These are phyloP conservation scores for Artibeus lituratus DNA, from an alignment of 2,797 vertebrate species.

Conservation along the genomic window DNA sequence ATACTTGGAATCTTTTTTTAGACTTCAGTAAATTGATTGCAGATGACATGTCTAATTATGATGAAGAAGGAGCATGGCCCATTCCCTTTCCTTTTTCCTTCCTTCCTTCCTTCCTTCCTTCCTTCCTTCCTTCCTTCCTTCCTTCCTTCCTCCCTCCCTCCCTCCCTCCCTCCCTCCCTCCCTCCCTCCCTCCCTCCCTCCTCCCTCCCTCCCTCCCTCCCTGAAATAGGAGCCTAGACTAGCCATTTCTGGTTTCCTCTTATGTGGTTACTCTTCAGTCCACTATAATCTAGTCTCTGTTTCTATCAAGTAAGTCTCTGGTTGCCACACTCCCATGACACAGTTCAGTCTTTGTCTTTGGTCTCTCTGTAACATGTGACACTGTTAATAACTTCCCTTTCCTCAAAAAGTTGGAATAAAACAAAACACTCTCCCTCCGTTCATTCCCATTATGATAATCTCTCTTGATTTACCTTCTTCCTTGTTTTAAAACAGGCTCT, in stretches of 20 bases:
- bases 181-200: neutral
- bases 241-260: neutral
- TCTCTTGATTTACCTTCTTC: neutral
- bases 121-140: no score
- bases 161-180: no score
- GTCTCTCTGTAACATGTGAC: neutral
- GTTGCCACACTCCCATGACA: neutral
- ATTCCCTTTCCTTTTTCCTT: no score
- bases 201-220: neutral
- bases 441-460: neutral
- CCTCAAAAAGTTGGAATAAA: neutral
- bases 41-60: slow-evolving; percentile 99
- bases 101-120: no score
- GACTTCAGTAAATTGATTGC: slow-evolving; percentile 99
- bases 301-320: neutral
- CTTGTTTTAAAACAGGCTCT: neutral
- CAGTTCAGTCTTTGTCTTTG: neutral
- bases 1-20: slow-evolving; percentile 99
- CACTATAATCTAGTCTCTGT: neutral
- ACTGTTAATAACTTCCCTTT: neutral
- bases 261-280: neutral
- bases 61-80: slow-evolving; percentile 82
- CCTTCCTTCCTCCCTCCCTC: neutral
- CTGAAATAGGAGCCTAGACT: neutral
- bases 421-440: neutral